These are phyloP conservation scores for Berghia stephanieae DNA, from an alignment of 1,140 invertebrate species.

Conservation along the genomic window DNA sequence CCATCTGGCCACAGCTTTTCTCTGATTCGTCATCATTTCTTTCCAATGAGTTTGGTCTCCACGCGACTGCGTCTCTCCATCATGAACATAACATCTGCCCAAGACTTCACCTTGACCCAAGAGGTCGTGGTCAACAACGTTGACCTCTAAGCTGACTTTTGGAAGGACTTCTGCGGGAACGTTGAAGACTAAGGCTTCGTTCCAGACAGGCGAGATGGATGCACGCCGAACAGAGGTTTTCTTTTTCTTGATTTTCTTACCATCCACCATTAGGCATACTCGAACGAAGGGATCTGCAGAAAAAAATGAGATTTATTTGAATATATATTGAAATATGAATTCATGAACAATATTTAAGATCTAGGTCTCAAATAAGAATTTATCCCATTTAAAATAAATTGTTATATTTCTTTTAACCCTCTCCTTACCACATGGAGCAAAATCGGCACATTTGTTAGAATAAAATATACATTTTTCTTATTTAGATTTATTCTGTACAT, in stretches of 20 bases:
- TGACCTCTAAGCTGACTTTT: slow-evolving; percentile 55
- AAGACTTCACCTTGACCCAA: slow-evolving; percentile 56
- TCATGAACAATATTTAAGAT: no score
- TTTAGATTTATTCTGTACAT: no score
- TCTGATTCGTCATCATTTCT: slow-evolving; percentile 82
- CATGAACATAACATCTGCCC: slow-evolving; percentile 47
- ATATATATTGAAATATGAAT: no score
- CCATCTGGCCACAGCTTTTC: slow-evolving; percentile 87
- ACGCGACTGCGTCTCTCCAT: slow-evolving; percentile 68
- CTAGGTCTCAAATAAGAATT: no score
- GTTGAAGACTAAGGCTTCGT: slow-evolving; percentile 73
- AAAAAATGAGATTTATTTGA: no score
- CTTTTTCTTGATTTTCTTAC: slow-evolving; percentile 72
- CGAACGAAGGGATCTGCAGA: slow-evolving; percentile 75
- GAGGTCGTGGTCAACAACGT: slow-evolving; percentile 57
- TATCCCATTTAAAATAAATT: no score
- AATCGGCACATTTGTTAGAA: no score
- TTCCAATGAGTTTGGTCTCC: slow-evolving; percentile 83
- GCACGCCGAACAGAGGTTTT: slow-evolving; percentile 71
- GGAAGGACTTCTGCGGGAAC: slow-evolving; percentile 66
- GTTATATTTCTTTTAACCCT: no score
- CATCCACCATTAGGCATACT: slow-evolving; percentile 70
- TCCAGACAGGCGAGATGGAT: slow-evolving; percentile 72
- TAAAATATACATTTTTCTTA: no score
- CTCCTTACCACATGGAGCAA: no score